Conservation (phyloP, 2,113 vertebrate species). For the Gambusia holbrooki region DNA sequence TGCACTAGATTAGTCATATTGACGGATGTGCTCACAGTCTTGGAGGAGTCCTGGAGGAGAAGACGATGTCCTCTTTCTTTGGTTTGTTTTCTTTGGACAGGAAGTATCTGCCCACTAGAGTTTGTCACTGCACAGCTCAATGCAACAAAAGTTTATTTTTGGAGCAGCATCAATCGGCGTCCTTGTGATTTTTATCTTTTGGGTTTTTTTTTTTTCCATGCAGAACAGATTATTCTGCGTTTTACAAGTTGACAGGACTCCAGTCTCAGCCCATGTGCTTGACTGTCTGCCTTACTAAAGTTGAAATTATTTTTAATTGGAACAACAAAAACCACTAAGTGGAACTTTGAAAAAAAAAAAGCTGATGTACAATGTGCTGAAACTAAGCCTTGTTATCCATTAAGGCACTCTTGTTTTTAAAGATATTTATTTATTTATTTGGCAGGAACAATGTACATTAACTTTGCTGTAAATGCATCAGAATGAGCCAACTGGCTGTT, state of each 20-base stretch:
- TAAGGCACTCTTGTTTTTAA: no score
- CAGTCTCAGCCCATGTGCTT: neutral
- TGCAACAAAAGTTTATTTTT: neutral
- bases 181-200: neutral
- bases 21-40: constrained; percentile 34
- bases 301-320: neutral
- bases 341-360: neutral
- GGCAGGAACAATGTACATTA: no score
- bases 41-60: constrained; percentile 53
- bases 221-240: neutral
- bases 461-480: no score
- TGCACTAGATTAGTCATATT: constrained; percentile 14
- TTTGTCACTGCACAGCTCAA: no score
- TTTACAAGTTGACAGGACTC: neutral
- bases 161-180: neutral
- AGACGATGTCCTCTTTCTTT: neutral
- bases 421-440: no score
- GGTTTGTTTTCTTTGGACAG: neutral
- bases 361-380: neutral
- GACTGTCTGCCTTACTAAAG: neutral
- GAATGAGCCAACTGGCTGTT: no score
- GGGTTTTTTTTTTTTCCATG: neutral
- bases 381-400: no score
- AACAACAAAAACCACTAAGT: neutral
- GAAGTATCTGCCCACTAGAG: neutral